Evolutionary conservation across 35 echinoderm and acorn worm genomes (phyloP), one percentile per base, ranked within the genome.

Genomic region (Lytechinus variegatus): DNA sequence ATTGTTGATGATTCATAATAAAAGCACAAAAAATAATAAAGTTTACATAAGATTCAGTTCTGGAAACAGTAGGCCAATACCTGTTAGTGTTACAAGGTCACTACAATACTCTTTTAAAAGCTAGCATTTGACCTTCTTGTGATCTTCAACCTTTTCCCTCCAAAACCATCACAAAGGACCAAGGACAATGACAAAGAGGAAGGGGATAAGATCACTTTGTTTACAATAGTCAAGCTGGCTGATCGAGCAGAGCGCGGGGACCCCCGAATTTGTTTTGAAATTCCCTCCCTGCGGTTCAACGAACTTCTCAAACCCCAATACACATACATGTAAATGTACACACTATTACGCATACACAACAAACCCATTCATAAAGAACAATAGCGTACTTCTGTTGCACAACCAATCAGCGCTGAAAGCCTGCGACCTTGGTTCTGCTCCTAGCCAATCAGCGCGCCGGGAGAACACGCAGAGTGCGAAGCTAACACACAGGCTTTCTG

Each of bases 81-180:
- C 2, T 44, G 1, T 44, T 44, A 1, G 33, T 44, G 33, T 44
- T 44, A 44, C 33, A 44, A 44, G 33, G 2, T 44, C 33, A 44
- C 33, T 44, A 44, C 33, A 44, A 44, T 44, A 44, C 2, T 1
- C 33, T 1, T 58, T 5, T 58, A 11, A 54, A 44, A 90, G 88
- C 88, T 2, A 54, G 28, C 52, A 44, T 3, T 8, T 90, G 66
- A 79, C 66, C n/a, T 79, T 79, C 19, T 24, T n/a, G 19, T n/a
- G 66, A 79, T n/a, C 66, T 90, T 44, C 88, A 90, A 14, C 10
- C 16, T 52, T 90, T 90, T 90, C 88, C 88, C 88, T 90, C 88
- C 88, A 90, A 90, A 90, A 90, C 27, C 21, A 12, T 90, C 52
- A 90, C 27, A 52, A 90, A 87, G 27, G 27, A 87, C 33, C n/a